phyloP scores from a whole-genome alignment of 2,888 invertebrate species.

The Pollenia amentaria region DNA sequence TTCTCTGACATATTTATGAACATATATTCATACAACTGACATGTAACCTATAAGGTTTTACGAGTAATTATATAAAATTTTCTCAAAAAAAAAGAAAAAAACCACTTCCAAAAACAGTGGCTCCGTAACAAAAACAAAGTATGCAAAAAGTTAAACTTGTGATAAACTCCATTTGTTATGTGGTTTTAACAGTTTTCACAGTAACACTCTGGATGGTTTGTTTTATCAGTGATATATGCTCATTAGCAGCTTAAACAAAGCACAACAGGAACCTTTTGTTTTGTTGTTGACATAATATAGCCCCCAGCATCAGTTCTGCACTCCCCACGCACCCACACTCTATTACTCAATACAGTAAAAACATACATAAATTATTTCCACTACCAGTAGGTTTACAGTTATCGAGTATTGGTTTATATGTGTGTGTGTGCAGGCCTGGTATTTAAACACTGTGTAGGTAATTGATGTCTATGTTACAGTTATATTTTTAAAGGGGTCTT shows the following conservation, averaged over 20 bases:
- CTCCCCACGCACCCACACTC: neutral
- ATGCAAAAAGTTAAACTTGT: slow-evolving; percentile 50
- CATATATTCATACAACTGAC: neutral
- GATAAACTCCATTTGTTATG: slow-evolving; percentile 70
- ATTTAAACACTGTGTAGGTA: slow-evolving; percentile 43
- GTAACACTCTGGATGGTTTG: slow-evolving; percentile 30
- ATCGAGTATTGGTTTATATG: neutral
- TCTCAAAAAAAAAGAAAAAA: neutral
- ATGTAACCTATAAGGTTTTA: slow-evolving; percentile 11
- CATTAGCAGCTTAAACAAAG: slow-evolving; percentile 68
- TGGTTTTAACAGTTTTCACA: slow-evolving; percentile 54
- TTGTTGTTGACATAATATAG: slow-evolving; percentile 56
- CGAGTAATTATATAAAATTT: slow-evolving; percentile 50
- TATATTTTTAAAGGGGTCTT: slow-evolving; percentile 33
- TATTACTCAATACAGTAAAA: neutral
- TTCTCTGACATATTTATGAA: neutral
- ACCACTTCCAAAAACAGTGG: slow-evolving; percentile 48
- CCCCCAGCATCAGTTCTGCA: slow-evolving; percentile 11
- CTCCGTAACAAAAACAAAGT: neutral
- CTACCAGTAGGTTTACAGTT: slow-evolving; percentile 47
- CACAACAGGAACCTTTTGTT: slow-evolving; percentile 60
- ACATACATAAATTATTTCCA: slow-evolving; percentile 58
- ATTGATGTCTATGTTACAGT: slow-evolving; percentile 71
- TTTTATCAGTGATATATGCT: slow-evolving; percentile 73
- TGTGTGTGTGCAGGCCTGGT: neutral